phyloP scores from a whole-genome alignment of 2,113 vertebrate species.

The Amphilophus citrinellus region DNA sequence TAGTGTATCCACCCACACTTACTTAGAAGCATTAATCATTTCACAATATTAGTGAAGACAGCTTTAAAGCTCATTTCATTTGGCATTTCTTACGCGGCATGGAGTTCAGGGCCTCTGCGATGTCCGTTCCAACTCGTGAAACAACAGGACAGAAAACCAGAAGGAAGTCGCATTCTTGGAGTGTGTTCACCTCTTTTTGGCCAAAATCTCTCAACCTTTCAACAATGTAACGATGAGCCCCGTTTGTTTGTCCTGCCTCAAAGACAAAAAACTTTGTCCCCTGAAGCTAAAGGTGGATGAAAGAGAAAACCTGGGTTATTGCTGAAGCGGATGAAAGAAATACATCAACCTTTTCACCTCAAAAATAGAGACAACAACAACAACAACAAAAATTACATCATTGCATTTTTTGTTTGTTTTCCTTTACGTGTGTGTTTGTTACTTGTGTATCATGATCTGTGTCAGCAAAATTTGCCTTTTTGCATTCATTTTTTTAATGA shows the following conservation, averaged over 20 bases:
- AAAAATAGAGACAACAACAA: no score
- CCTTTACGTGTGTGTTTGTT: background rate
- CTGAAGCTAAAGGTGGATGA: background rate
- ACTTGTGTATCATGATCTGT: background rate
- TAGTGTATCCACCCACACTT: background rate
- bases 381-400: no score
- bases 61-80: background rate
- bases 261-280: background rate
- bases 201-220: fast-evolving
- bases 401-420: no score
- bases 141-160: slow-evolving; percentile 52
- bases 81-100: background rate
- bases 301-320: background rate
- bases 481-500: background rate
- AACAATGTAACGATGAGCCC: fast-evolving
- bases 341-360: no score
- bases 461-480: background rate
- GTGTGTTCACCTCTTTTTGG: fast-evolving
- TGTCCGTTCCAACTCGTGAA: slow-evolving; percentile 24
- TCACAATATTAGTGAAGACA: background rate
- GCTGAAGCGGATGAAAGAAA: no score
- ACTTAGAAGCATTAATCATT: background rate
- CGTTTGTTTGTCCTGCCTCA: background rate
- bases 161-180: background rate
- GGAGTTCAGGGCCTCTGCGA: background rate